Evolutionary conservation across 2,888 invertebrate genomes (phyloP), one percentile per base, ranked within the genome.

Genomic region (Elegia similella): DNA sequence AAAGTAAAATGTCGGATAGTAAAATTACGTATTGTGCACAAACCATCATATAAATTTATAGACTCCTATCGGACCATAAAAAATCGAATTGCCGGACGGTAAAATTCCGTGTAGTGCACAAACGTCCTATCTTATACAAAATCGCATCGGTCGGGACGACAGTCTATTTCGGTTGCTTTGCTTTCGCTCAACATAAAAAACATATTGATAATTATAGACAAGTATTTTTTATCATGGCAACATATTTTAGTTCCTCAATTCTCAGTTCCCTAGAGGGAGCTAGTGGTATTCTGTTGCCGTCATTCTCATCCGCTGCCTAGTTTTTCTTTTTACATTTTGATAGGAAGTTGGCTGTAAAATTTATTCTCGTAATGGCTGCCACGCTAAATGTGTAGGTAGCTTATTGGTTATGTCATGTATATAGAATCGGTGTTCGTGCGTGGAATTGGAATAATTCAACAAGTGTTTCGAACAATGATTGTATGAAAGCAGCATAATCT

Each of bases 351-450:
- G 75, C 78, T 82, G 82, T 85, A 80, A 83, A 88, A 86, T 83
- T 82, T 84, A 87, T 84, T 86, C 86, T 87, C 69, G 83, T 88
- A 90, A 89, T 89, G 89, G 89, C 88, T 90, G 89, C 88, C 89
- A 88, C 88, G 88, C 88, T 86, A 77, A 83, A 84, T 78, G 80
- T 85, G 76, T 88, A 88, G 82, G 76, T 88, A 88, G 82, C 76
- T 77, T 83, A 82, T 80, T 88, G 87, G 86, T 88, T 89, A 88
- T 88, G 85, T 86, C 86, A 87, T 83, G 86, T 82, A 75, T 73
- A 71, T 81, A 78, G 71, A 75, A 74, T 77, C 68, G 65, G 74
- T 78, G 73, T 72, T 70, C 72, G 68, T 70, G 73, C 78, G 80
- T 82, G 73, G 58, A 73, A 73, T 71, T 75, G 70, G 68, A 70